Base-by-base conservation (phyloP, 2,113 vertebrate species). In the Propithecus coquereli region DNA sequence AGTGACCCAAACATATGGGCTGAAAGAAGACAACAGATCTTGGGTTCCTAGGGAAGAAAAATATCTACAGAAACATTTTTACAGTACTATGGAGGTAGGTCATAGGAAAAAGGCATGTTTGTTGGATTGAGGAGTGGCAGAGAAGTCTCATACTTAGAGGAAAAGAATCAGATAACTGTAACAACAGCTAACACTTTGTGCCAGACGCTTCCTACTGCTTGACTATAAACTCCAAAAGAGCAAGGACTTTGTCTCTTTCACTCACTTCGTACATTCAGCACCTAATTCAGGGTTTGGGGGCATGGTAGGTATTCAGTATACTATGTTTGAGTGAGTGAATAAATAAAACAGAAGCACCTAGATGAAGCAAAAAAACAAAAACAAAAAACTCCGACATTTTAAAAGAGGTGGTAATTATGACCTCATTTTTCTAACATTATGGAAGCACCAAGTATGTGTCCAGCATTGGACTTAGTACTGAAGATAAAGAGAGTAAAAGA, bases 401-500 rank as follows among this genome's bases (percentile, higher is more conserved):
- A 71, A 74, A 91, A 37, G 30, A 9, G 34, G 14, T 40, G 27
- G 14, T 37, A 50, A 70, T 70, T 50, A n/a, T 20, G 5, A 91
- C 52, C 17, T 90, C 34, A 40, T 91, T 86, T 91, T 88, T 30
- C 83, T 90, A 40, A 84, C 22, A 52, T n/a, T 47, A 52, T 27
- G 34, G 32, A 95, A 95, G 34, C 27, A 66, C 45, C 20, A 45
- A 45, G 16, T 68, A 74, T 20, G 5, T 66, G 16, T 77, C 37
- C 83, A 77, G 20, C 59, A 59, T 18, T 87, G 83, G 93, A 95
- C 45, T 71, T 87, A 71, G 34, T 18, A 23, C 63, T 84, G 10
- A 54, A 87, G 50, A 84, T 68, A 66, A 84, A 95, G 71, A 94
- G 14, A 83, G 94, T 80, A 73, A 65, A 83, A n/a, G 23, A 73